Conservation (phyloP, 2,888 invertebrate genomes). For the Ochropleura plecta region DNA sequence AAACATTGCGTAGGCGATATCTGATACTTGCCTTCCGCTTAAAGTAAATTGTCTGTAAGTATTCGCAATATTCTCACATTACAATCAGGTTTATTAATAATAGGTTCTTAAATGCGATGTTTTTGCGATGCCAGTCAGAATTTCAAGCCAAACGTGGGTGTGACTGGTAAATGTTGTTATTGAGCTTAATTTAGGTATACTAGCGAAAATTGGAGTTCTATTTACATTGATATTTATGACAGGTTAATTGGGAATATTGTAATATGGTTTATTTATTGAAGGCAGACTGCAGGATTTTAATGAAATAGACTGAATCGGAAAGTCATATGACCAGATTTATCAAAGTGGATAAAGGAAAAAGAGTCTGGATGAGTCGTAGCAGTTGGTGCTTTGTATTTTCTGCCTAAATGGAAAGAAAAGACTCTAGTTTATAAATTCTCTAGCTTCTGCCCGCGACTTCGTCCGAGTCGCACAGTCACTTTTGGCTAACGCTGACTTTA, state of each 20-base stretch:
- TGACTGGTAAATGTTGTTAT: constrained; percentile 1
- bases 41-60: not conserved
- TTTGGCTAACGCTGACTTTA: too few species aligned
- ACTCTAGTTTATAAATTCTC: too few species aligned
- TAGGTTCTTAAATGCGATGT: not conserved
- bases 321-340: not conserved
- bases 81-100: constrained; percentile 30
- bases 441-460: too few species aligned
- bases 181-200: not conserved
- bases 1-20: constrained; percentile 35
- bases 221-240: constrained; percentile 18
- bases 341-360: not conserved
- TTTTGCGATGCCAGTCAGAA: constrained; percentile 8
- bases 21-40: constrained; percentile 52
- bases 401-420: too few species aligned
- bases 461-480: too few species aligned
- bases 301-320: not conserved
- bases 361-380: not conserved
- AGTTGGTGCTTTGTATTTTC: not conserved
- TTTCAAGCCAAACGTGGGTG: constrained; percentile 2
- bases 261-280: not conserved
- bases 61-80: constrained; percentile 24
- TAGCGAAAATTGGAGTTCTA: constrained; percentile 9
- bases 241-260: constrained; percentile 22
- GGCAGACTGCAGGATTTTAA: not conserved